Base-by-base conservation (phyloP, 2,888 invertebrate genomes). In the Platypus cylindrus region DNA sequence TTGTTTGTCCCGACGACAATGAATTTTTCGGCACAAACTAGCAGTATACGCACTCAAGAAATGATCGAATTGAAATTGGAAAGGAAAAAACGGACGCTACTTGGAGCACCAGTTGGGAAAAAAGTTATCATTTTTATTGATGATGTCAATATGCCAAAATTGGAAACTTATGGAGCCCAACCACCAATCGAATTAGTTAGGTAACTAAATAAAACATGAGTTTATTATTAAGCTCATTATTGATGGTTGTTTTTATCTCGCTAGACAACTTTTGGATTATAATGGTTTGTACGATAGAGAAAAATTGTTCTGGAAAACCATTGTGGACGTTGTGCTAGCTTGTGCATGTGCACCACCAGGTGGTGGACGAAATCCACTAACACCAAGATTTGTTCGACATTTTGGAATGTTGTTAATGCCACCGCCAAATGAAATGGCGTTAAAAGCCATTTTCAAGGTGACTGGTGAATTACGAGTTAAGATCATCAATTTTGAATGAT, bases 21-120 rank as follows among this genome's bases (percentile, higher is more conserved):
- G 38, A 90, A 87, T 55, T 91, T 91, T 61, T 90, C 90, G 0
- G 90, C 91, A 0, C 90, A 91, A 65, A 91, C 91, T 0, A 83
- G 80, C 57, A 89, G 87, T 49, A 62, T 70, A 16, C 68, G 85
- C 16, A 89, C 86, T 0, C 83, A 83, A 62, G 83, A 84, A 62
- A 86, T 90, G 58, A 73, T 93, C 32, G 91, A 91, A 59, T 63
- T 75, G 3, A 84, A 86, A 44, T 59, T 93, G 43, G 90, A 90
- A 52, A 86, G 80, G 54, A 74, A 82, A 25, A 82, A 82, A 45
- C 78, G 78, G 42, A 80, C 74, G 16, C 68, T 84, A 4, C 60
- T 90, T 24, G 86, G 87, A 5, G 85, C 89, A 1, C 89, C 90
- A 0, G 56, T 76, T 17, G 85, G 84, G 8, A 89, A 87, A 58